Evolutionary conservation across 2,113 vertebrate genomes (phyloP), one percentile per base, ranked within the genome.

Genomic region (Xiphias gladius): DNA sequence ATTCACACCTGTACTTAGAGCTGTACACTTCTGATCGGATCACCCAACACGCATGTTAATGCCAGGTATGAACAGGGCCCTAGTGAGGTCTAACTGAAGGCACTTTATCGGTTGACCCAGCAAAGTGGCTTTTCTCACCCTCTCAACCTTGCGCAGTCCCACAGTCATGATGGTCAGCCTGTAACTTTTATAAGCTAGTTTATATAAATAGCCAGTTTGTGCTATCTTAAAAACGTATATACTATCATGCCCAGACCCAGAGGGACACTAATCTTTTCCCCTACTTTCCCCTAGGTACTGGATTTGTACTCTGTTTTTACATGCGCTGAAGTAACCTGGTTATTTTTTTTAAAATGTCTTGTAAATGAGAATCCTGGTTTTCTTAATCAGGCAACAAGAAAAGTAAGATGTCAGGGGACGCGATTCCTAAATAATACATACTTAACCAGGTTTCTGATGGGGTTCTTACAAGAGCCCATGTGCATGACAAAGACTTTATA

Each of bases 191-290:
- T 86, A 66, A 63, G 28, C 62, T 43, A 2, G 32, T 64, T 76
- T 32, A 39, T 85, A 82, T 71, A 83, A 84, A 79, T 77, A 82
- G 71, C 66, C 41, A 57, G 35, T 66, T 67, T 88, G 39, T 17
- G 8, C 55, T 73, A 70, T 86, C 66, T 75, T 62, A 83, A 85
- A 78, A 68, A 73, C 46, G 2, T 84, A 13, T 79, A 20, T 67
- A 43, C 62, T 84, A 65, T 89, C 80, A 39, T 89, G 59, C 61
- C 52, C 32, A 80, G 58, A 59, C 46, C 79, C 84, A 75, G 66
- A 75, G 82, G 84, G 80, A 81, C 63, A 35, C 13, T 46, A 82
- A 67, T 32, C 80, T 35, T 65, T 70, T 26, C 32, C 59, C 37
- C n/a, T 46, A 9, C n/a, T 75, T 80, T 87, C 70, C 73, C 78